Base-by-base conservation (phyloP, 2,888 invertebrate species). In the Tinea semifulvella region DNA sequence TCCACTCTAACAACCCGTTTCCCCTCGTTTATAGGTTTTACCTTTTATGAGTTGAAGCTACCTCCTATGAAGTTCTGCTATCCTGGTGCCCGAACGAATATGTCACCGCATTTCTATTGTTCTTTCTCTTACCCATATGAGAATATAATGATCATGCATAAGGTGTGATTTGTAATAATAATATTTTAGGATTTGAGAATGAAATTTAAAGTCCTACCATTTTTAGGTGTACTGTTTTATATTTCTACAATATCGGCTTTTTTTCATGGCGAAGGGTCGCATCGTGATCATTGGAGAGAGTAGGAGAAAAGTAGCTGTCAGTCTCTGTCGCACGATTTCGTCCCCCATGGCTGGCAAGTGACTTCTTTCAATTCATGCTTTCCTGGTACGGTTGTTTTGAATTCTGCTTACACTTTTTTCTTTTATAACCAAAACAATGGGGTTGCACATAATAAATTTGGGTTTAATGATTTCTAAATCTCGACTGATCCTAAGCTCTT, bases 81-180 rank as follows among this genome's bases (percentile, higher is more conserved):
- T 31, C 61, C 58, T 63, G 52, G 61, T 63, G 56, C 47, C 42
- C 25, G 16, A 18, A 42, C 53, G 51, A 53, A 53, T 55, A 52
- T 57, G 52, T 54, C 56, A 52, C 43, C 53, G 44, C 48, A 49
- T 51, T 49, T 53, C 55, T 53, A 53, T 54, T 54, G 53, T 56
- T 52, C 13, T 43, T 42, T 44, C n/a, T 31, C n/a, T 43, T 18
- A 43, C 13, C 31, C 31, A 13, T 14, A 14, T 14, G 31, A n/a
- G n/a, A n/a, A n/a, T n/a, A n/a, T n/a, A n/a, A n/a, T n/a, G n/a
- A n/a, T n/a, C n/a, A n/a, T n/a, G n/a, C n/a, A n/a, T n/a, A n/a
- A n/a, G n/a, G n/a, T n/a, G n/a, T n/a, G n/a, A n/a, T n/a, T n/a
- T n/a, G n/a, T n/a, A n/a, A n/a, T n/a, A n/a, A n/a, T n/a, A n/a